phyloP scores from a whole-genome alignment of 2,113 vertebrate species.

The Cheilinus undulatus region DNA sequence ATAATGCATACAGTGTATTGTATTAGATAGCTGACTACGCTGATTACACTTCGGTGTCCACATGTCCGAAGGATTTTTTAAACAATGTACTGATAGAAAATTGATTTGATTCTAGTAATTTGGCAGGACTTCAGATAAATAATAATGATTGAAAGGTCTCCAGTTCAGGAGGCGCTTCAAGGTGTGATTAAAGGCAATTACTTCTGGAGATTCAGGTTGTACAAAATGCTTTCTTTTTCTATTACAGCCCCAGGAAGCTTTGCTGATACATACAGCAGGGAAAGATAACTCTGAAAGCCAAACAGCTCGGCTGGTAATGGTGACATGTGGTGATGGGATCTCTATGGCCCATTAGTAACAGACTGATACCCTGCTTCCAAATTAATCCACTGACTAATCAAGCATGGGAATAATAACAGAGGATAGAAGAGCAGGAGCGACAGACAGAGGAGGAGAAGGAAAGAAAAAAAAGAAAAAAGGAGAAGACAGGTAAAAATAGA shows the following conservation, averaged over 20 bases:
- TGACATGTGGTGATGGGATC: constrained; percentile 81
- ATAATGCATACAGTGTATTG: background rate
- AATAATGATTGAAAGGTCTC: constrained; percentile 36
- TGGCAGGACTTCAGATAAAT: constrained; percentile 17
- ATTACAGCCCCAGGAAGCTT: constrained; percentile 43
- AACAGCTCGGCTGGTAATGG: constrained; percentile 78
- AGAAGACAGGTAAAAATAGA: constrained; percentile 72
- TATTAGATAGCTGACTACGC: background rate
- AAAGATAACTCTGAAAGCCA: constrained; percentile 75
- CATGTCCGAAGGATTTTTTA: constrained; percentile 13
- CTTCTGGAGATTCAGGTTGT: constrained; percentile 23
- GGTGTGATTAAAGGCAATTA: constrained; percentile 41
- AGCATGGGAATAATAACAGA: constrained; percentile 79
- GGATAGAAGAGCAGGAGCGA: constrained; percentile 55
- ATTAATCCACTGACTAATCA: constrained; percentile 85
- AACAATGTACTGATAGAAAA: constrained; percentile 3
- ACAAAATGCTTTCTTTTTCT: constrained; percentile 40
- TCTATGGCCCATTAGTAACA: constrained; percentile 83
- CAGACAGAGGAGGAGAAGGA: constrained; percentile 33
- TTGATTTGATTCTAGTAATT: constrained; percentile 23
- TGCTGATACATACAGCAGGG: constrained; percentile 36
- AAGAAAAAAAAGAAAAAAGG: constrained; percentile 35
- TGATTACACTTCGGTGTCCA: background rate
- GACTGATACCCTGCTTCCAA: constrained; percentile 82
- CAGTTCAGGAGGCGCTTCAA: constrained; percentile 17